These are phyloP conservation scores for Callipepla californica DNA, from an alignment of 2,113 vertebrate genomes.

Conservation along the genomic window DNA sequence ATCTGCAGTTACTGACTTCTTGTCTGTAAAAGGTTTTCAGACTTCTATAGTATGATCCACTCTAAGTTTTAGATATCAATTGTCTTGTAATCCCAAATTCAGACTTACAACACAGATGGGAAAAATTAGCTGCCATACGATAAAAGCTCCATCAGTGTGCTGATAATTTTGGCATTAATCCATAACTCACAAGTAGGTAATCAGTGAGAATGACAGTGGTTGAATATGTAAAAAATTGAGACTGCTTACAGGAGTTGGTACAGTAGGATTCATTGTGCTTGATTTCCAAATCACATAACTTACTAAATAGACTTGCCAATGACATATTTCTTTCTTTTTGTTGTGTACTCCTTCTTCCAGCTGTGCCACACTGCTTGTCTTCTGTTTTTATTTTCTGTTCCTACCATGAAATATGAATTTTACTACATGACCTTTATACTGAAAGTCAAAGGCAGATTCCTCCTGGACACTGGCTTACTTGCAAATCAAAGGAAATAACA, in stretches of 20 bases:
- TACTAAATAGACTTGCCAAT: slow-evolving; percentile 1
- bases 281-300: background rate
- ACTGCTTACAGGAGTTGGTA: background rate
- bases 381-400: background rate
- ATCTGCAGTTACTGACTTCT: background rate
- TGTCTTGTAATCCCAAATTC: background rate
- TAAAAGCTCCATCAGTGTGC: slow-evolving; percentile 28
- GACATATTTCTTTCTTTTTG: background rate
- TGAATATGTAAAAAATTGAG: slow-evolving; percentile 40
- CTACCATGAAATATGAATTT: background rate
- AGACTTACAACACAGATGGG: slow-evolving; percentile 51
- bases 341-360: background rate
- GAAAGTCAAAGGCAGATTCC: background rate
- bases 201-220: background rate
- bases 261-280: background rate
- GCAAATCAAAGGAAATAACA: background rate
- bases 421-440: background rate
- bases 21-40: background rate
- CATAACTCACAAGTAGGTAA: background rate
- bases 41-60: background rate
- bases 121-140: slow-evolving; percentile 15
- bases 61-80: background rate
- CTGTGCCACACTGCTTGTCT: background rate
- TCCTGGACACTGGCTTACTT: background rate
- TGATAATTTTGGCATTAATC: slow-evolving; percentile 39